Conservation (phyloP, 1,140 invertebrate species). For the Muscidifurax raptorellus region DNA sequence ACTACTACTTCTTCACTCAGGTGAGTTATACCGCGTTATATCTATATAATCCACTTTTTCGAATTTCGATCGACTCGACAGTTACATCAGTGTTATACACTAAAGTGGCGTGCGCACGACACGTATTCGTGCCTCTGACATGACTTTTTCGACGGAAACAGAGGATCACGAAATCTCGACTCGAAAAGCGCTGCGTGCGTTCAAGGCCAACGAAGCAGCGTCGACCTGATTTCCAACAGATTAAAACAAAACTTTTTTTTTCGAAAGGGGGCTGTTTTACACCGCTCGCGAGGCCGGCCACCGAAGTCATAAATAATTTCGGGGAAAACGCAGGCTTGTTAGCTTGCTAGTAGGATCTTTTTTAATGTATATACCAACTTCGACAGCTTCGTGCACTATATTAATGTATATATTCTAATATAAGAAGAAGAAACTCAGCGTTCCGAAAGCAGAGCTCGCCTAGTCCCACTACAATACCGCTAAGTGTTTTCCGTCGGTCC, state of each 20-base stretch:
- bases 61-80: background rate
- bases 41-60: background rate
- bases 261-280: too few relatives aligned
- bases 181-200: background rate
- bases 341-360: too few relatives aligned
- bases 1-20: conserved; percentile 96
- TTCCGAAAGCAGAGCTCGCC: too few relatives aligned
- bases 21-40: conserved; percentile 83
- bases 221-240: background rate
- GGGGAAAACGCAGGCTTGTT: too few relatives aligned
- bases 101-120: background rate
- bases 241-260: background rate
- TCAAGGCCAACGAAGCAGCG: background rate
- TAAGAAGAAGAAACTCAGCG: too few relatives aligned
- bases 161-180: background rate
- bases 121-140: background rate
- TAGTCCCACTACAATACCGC: too few relatives aligned
- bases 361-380: too few relatives aligned
- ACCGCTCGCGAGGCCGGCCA: too few relatives aligned
- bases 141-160: background rate
- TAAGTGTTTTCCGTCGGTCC: background rate
- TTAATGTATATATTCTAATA: too few relatives aligned
- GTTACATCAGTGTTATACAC: background rate
- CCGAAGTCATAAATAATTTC: too few relatives aligned
- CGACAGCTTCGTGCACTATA: too few relatives aligned